Base-by-base conservation (phyloP, 2,888 invertebrate genomes). In the Alviniconcha strummeri region DNA sequence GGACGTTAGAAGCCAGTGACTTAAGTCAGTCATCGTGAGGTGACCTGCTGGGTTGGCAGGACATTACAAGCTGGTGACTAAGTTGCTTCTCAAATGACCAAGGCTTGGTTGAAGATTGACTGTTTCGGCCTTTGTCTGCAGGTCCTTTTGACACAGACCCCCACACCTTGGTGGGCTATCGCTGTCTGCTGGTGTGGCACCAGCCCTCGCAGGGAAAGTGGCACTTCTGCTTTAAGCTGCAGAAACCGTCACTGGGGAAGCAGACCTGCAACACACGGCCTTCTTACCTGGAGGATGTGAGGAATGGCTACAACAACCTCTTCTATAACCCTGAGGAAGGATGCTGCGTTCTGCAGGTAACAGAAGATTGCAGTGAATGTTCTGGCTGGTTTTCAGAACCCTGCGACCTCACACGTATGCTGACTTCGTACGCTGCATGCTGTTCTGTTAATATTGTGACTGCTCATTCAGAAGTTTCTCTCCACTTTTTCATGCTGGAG, bases 171-270 rank as follows among this genome's bases (percentile, higher is more conserved):
- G 92, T 83, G 17, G 95, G 95, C 86, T 92, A 95, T 81, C 93
- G 94, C 82, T 96, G 96, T 90, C 92, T 95, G 56, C 92, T 95
- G 7, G 94, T 95, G 92, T 96, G 96, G 96, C 94, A 95, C 89
- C 94, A 92, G 81, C 91, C 92, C 78, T 88, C 90, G 54, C 91
- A 92, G 85, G 90, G 91, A 83, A 88, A 94, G 56, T 96, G 95
- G 95, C 94, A 94, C 86, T 96, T 95, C 89, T 95, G 94, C 90
- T 96, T 96, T 89, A 96, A 96, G 92, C 93, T 96, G 85, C 84
- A 85, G 69, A 83, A 85, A 77, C 84, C 87, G 13, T 81, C 88
- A 8, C 67, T 85, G 15, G 81, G 57, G 60, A 74, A 72, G 5
- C 75, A 55, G 36, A 64, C 79, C 11, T n/a, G 52, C 56, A 81